phyloP scores from a whole-genome alignment of 2,113 vertebrate species.

The Hippoglossus stenolepis region DNA sequence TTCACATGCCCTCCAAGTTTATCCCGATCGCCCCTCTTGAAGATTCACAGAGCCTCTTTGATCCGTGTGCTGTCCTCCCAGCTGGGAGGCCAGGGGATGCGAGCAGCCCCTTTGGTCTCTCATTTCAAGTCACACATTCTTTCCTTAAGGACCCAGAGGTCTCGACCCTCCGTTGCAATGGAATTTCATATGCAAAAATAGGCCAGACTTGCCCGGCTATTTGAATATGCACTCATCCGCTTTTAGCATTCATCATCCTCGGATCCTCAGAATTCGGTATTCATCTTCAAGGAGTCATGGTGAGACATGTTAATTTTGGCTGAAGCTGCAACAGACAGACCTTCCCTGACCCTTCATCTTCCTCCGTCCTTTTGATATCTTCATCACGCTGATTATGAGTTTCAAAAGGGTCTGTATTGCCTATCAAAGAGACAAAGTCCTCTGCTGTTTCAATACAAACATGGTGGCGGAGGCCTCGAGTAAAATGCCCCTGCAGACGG shows the following conservation, averaged over 20 bases:
- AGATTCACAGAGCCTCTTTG: conserved; percentile 68
- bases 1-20: conserved; percentile 54
- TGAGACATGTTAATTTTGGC: conserved; percentile 17
- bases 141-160: conserved; percentile 72
- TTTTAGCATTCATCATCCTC: conserved; percentile 25
- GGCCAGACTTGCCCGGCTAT: conserved; percentile 41
- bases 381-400: conserved; percentile 12
- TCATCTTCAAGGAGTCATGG: conserved; percentile 13
- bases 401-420: conserved; percentile 20
- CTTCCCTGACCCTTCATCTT: neutral
- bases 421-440: conserved; percentile 16
- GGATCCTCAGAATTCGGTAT: conserved; percentile 14
- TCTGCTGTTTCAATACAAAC: conserved; percentile 10
- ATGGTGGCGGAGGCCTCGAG: neutral
- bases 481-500: neutral
- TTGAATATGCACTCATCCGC: conserved; percentile 33
- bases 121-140: conserved; percentile 73
- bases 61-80: conserved; percentile 59
- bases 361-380: conserved; percentile 18
- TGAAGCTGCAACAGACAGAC: neutral
- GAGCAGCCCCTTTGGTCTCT: conserved; percentile 55
- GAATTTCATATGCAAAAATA: conserved; percentile 75
- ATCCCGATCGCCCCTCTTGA: conserved; percentile 48
- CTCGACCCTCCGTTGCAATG: conserved; percentile 57
- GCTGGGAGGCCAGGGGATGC: conserved; percentile 65